phyloP scores from a whole-genome alignment of 2,888 invertebrate genomes.

The Psylliodes chrysocephalus region DNA sequence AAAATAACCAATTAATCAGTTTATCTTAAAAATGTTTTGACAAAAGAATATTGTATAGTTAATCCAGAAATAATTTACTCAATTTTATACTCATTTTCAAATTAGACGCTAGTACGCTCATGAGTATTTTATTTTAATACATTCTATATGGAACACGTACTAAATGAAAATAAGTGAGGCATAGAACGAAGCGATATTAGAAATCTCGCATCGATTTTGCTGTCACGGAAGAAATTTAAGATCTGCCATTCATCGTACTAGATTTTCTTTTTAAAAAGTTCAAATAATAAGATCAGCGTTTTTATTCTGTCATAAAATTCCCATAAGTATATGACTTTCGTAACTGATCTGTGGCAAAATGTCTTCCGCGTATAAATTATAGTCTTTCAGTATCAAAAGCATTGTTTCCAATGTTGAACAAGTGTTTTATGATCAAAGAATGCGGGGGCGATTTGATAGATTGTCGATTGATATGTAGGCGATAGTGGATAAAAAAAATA shows the following conservation, averaged over 20 bases:
- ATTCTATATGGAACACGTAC: too few relatives aligned
- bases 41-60: too few relatives aligned
- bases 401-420: slow-evolving; percentile 35
- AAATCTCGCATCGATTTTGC: slow-evolving; percentile 2
- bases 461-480: slow-evolving; percentile 30
- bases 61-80: too few relatives aligned
- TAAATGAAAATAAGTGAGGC: neutral
- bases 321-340: slow-evolving; percentile 20
- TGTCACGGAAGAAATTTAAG: slow-evolving; percentile 7
- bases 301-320: slow-evolving; percentile 13
- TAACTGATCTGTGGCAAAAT: slow-evolving; percentile 30
- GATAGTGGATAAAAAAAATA: slow-evolving; percentile 15
- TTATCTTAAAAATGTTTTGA: too few relatives aligned
- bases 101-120: too few relatives aligned
- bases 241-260: neutral
- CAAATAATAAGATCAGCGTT: slow-evolving; percentile 22
- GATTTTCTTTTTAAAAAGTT: neutral
- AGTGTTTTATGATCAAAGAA: slow-evolving; percentile 31
- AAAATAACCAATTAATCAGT: too few relatives aligned
- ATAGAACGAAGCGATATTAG: neutral
- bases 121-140: too few relatives aligned
- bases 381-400: slow-evolving; percentile 30
- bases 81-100: too few relatives aligned
- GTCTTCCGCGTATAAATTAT: slow-evolving; percentile 41
- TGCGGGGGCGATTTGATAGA: slow-evolving; percentile 36